Evolutionary conservation across 2,888 invertebrate genomes (phyloP).

Genomic region (Polylopha cassiicola): DNA sequence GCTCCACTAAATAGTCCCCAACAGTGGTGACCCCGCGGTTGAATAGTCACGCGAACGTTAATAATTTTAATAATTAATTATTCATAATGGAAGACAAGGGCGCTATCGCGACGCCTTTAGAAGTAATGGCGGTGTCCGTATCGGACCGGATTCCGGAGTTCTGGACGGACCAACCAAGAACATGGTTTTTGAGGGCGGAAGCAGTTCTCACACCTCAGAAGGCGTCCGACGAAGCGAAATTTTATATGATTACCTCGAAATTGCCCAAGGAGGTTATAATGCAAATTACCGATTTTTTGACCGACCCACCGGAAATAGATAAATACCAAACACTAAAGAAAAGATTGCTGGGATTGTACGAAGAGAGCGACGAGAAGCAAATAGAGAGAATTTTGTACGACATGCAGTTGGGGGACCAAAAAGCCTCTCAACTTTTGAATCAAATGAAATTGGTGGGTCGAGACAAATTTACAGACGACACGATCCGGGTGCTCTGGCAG

Average conservation of each 20-base stretch:
- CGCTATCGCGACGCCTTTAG: too few species aligned
- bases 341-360: slow-evolving; percentile 2
- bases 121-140: too few species aligned
- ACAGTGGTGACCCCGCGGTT: too few species aligned
- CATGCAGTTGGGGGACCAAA: slow-evolving; percentile 14
- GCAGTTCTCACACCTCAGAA: slow-evolving; percentile 3
- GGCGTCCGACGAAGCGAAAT: not conserved
- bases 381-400: slow-evolving; percentile 12
- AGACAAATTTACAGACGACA: slow-evolving; percentile 1
- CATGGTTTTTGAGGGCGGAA: slow-evolving; percentile 3
- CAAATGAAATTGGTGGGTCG: slow-evolving; percentile 11
- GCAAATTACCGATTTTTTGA: slow-evolving; percentile 11
- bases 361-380: slow-evolving; percentile 8
- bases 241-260: slow-evolving; percentile 6
- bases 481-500: slow-evolving; percentile 9
- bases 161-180: not conserved
- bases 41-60: too few species aligned
- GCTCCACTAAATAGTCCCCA: too few species aligned
- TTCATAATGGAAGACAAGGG: too few species aligned
- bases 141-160: slow-evolving; percentile 1
- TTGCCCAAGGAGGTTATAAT: slow-evolving; percentile 3
- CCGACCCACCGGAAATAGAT: not conserved
- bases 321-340: slow-evolving; percentile 11
- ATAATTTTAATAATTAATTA: too few species aligned
- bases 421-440: slow-evolving; percentile 12